These are phyloP conservation scores for Euproctis similis DNA, from an alignment of 2,888 invertebrate genomes.

Conservation along the genomic window DNA sequence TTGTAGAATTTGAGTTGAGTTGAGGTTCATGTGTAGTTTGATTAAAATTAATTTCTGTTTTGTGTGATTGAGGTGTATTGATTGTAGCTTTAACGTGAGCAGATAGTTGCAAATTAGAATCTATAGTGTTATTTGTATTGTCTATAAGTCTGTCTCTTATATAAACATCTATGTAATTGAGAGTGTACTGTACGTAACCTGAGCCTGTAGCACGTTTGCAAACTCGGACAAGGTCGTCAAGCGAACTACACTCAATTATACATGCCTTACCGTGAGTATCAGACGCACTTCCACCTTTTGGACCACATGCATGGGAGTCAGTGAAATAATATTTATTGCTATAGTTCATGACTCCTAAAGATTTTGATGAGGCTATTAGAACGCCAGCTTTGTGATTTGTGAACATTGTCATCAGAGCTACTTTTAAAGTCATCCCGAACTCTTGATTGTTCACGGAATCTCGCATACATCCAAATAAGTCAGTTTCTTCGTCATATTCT, in stretches of 20 bases:
- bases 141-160: not conserved
- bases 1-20: not conserved
- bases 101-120: too few species aligned
- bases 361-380: too few species aligned
- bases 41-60: not conserved
- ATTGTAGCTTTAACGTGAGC: too few species aligned
- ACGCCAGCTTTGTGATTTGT: too few species aligned
- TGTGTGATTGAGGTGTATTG: not conserved
- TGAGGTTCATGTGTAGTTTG: not conserved
- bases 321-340: too few species aligned
- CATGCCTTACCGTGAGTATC: conserved; percentile 14
- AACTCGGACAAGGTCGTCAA: not conserved
- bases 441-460: too few species aligned
- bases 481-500: too few species aligned
- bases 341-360: too few species aligned
- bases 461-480: too few species aligned
- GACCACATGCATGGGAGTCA: conserved; percentile 10
- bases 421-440: too few species aligned
- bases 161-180: not conserved
- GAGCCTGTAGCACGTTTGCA: not conserved
- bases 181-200: not conserved
- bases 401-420: too few species aligned
- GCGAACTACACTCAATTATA: conserved; percentile 3
- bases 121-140: too few species aligned
- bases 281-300: conserved; percentile 9